phyloP scores from a whole-genome alignment of 2,113 vertebrate species.

The Melanerpes formicivorus region DNA sequence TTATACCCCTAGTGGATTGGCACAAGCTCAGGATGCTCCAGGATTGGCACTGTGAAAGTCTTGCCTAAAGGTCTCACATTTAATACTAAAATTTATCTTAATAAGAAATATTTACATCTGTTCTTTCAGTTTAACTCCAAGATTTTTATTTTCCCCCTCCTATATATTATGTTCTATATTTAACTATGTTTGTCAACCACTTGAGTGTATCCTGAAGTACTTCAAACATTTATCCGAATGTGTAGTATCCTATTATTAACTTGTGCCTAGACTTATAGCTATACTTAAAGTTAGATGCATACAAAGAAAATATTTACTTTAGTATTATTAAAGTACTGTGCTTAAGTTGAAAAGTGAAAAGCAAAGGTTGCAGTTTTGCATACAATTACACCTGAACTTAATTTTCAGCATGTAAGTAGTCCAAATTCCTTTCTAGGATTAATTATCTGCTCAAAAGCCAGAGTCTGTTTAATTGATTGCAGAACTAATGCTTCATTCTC shows the following conservation, averaged over 20 bases:
- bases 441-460: neutral
- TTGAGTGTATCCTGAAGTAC: neutral
- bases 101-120: neutral
- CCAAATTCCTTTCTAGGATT: neutral
- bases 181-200: neutral
- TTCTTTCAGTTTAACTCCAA: neutral
- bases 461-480: neutral
- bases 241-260: neutral
- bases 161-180: neutral
- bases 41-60: neutral
- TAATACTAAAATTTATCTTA: neutral
- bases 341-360: neutral
- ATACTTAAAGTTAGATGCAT: neutral
- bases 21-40: neutral
- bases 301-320: neutral
- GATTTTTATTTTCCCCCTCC: neutral
- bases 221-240: neutral
- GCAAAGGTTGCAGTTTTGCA: neutral
- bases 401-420: neutral
- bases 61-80: neutral
- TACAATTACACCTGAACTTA: neutral
- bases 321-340: neutral
- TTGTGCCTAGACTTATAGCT: neutral
- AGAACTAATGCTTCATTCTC: neutral
- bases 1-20: neutral